Evolutionary conservation across 2,888 invertebrate genomes (phyloP), one percentile per base, ranked within the genome.

Genomic region (Poecilus cupreus): DNA sequence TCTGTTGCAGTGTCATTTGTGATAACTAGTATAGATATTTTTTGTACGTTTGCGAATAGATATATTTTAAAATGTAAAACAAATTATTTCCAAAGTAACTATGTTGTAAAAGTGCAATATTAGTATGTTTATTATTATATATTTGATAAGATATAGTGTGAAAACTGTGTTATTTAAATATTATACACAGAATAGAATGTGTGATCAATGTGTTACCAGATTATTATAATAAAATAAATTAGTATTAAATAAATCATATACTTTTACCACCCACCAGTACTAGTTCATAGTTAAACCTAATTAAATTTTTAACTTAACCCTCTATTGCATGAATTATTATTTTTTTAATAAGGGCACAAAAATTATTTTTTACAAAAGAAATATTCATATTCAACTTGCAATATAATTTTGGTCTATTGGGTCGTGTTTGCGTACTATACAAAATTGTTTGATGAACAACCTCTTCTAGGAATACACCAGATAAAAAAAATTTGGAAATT

Each of bases 101-200:
- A 80, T 54, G 80, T 80, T 80, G 80, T 80, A 80, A 80, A 80
- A 80, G 80, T 80, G 80, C 80, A 80, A 80, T 80, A 80, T 80
- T 70, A 80, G 51, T 80, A 80, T 54, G 39, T 80, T 72, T 80
- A 80, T 80, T 79, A 79, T 79, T 72, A 80, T 60, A 78, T 78
- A 78, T 75, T 75, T 75, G 75, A 43, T 60, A 68, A 60, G 77
- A 77, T 60, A 54, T 76, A 77, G 77, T 43, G 43, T 77, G 60
- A 77, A 77, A 77, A 54, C 37, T 54, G 43, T 54, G 54, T 80
- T 32, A 43, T 80, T 54, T 80, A 72, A 22, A 51, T 72, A 80
- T 72, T 22, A 80, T 80, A 72, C 80, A 72, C 80, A 80, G 54
- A 37, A 80, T 80, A 72, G 72, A 80, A 72, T 57, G 80, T 80